Conservation (phyloP, 1,140 invertebrate species). For the Drosophila melanica region DNA sequence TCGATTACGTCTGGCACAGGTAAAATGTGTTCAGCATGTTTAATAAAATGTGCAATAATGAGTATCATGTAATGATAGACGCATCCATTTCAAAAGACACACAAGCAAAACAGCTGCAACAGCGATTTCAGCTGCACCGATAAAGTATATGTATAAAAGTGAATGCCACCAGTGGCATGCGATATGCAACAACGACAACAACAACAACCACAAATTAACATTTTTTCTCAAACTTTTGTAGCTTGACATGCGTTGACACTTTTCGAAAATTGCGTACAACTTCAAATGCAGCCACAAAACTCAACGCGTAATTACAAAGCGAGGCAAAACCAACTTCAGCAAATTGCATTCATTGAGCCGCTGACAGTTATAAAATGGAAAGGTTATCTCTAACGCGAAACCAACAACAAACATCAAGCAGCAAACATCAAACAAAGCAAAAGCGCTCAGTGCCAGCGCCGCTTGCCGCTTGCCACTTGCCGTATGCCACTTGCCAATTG, state of each 20-base stretch:
- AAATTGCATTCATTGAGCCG: conserved; percentile 53
- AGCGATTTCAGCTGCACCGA: not conserved
- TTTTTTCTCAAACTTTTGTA: conserved; percentile 51
- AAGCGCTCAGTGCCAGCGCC: conserved; percentile 7
- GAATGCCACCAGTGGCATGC: conserved; percentile 34
- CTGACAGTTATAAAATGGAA: conserved; percentile 77
- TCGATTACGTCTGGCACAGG: not conserved
- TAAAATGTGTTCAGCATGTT: conserved; percentile 34
- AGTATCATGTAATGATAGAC: conserved; percentile 70
- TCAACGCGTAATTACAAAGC: conserved; percentile 58
- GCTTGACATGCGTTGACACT: conserved; percentile 70
- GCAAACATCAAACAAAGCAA: not conserved
- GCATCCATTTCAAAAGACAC: conserved; percentile 40
- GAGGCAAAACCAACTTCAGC: conserved; percentile 10
- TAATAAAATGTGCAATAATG: conserved; percentile 66
- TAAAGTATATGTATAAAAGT: conserved; percentile 45
- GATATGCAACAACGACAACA: conserved; percentile 44
- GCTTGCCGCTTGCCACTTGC: too few relatives aligned
- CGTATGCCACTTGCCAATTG: conserved; percentile 28
- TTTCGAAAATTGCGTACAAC: conserved; percentile 74
- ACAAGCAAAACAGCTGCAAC: conserved; percentile 32
- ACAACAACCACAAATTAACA: conserved; percentile 64
- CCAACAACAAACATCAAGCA: conserved; percentile 25
- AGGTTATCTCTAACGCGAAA: conserved; percentile 55
- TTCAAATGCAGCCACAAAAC: conserved; percentile 61